Evolutionary conservation across 2,888 invertebrate genomes (phyloP).

Genomic region (Pseudanteris insignis): DNA sequence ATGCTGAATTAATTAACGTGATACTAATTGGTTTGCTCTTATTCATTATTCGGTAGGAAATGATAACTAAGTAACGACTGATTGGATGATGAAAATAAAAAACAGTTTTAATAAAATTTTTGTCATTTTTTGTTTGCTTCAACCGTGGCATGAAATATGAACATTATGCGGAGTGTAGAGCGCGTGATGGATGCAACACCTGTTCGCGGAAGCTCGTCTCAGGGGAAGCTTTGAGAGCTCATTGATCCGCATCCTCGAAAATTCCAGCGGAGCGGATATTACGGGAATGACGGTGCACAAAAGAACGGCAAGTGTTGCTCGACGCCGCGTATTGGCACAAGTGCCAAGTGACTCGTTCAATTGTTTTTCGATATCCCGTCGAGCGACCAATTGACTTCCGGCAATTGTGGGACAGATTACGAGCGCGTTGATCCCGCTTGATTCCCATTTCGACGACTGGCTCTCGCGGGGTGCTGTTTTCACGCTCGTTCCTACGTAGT

Average conservation of each 20-base stretch:
- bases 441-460: constrained; percentile 25
- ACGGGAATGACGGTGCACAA: constrained; percentile 42
- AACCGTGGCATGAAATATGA: no score
- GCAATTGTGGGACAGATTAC: constrained; percentile 45
- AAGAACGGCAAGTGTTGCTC: constrained; percentile 11
- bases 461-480: constrained; percentile 24
- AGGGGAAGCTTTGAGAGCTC: no score
- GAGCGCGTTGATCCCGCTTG: constrained; percentile 2
- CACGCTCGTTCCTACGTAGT: no score
- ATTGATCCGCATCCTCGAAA: constrained; percentile 28
- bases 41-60: no score
- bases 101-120: background rate
- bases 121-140: background rate
- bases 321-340: constrained; percentile 10
- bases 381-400: constrained; percentile 46
- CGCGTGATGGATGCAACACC: no score
- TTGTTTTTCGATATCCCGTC: constrained; percentile 51
- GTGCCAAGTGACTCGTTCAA: constrained; percentile 44
- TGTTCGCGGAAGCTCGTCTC: no score
- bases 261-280: constrained; percentile 42
- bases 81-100: no score
- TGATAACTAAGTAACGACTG: no score
- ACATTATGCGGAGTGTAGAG: no score
- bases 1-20: no score
- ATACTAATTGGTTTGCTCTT: no score